Conservation (phyloP, 2,113 vertebrate genomes). For the Heterotilapia buettikoferi region DNA sequence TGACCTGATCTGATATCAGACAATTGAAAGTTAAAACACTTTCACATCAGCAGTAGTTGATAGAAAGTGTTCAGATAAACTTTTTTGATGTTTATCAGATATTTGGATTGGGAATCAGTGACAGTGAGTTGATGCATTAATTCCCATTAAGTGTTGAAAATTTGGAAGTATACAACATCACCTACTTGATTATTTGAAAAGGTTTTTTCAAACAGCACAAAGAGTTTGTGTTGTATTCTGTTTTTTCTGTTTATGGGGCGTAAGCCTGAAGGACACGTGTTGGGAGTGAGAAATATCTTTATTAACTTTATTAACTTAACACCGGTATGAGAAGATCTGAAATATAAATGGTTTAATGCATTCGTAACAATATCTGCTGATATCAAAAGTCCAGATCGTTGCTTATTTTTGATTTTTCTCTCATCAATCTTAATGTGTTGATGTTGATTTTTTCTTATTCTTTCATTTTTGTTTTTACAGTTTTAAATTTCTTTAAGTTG, state of each 20-base stretch:
- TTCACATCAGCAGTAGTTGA: accelerated
- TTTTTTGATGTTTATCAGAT: not conserved
- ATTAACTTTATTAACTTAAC: accelerated
- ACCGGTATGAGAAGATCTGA: not conserved
- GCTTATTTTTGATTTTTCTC: not conserved
- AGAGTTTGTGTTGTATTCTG: not conserved
- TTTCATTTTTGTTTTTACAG: not conserved
- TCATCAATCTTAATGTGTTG: not conserved
- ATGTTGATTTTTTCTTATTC: not conserved
- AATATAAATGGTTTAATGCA: not conserved
- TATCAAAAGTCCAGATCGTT: not conserved
- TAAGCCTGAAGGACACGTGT: accelerated
- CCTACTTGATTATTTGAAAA: not conserved
- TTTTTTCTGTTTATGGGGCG: accelerated
- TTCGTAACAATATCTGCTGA: accelerated
- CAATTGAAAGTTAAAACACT: accelerated
- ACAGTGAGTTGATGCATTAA: not conserved
- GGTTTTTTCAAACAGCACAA: accelerated
- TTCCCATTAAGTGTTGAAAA: not conserved
- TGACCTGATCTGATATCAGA: not conserved
- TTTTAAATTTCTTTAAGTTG: not conserved
- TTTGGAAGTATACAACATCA: accelerated
- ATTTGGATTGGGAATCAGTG: not conserved
- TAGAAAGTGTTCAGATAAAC: not conserved
- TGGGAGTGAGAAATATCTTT: not conserved